These are phyloP conservation scores for Rhinolophus ferrumequinum DNA, from an alignment of 2,113 vertebrate species.

Conservation along the genomic window DNA sequence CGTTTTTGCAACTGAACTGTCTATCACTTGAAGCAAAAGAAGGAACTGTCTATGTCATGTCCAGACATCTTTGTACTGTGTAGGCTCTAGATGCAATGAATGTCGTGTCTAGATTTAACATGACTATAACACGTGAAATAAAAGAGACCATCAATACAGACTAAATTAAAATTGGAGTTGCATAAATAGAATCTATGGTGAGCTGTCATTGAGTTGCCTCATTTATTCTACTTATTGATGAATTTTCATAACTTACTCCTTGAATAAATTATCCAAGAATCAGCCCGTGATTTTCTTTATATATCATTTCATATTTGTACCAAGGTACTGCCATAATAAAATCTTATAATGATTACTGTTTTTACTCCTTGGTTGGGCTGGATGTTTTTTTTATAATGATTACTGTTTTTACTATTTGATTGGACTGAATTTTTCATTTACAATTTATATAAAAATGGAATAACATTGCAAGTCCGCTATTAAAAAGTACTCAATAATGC, in stretches of 20 bases:
- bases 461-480: not conserved
- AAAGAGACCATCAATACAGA: constrained; percentile 63
- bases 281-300: constrained; percentile 51
- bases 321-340: constrained; percentile 53
- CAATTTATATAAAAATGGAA: constrained; percentile 38
- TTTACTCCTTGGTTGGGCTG: constrained; percentile 43
- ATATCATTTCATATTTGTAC: constrained; percentile 38
- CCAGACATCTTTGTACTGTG: constrained; percentile 22
- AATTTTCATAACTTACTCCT: constrained; percentile 66
- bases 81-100: constrained; percentile 9
- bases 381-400: constrained; percentile 34
- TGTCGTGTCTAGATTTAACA: constrained; percentile 52
- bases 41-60: not conserved
- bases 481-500: not conserved
- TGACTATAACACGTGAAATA: constrained; percentile 36
- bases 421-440: constrained; percentile 29
- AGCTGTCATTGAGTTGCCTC: constrained; percentile 38
- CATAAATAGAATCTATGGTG: constrained; percentile 67
- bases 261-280: constrained; percentile 67
- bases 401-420: constrained; percentile 48
- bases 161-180: constrained; percentile 70
- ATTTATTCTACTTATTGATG: constrained; percentile 64
- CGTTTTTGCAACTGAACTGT: not conserved
- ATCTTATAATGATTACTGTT: constrained; percentile 57
- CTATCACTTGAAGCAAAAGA: constrained; percentile 42